Percentiles rank a stretch among this genome's conserved stretches.
phyloP scores from a whole-genome alignment of 2,113 vertebrate species.

The Psittacula cyanocephala region DNA sequence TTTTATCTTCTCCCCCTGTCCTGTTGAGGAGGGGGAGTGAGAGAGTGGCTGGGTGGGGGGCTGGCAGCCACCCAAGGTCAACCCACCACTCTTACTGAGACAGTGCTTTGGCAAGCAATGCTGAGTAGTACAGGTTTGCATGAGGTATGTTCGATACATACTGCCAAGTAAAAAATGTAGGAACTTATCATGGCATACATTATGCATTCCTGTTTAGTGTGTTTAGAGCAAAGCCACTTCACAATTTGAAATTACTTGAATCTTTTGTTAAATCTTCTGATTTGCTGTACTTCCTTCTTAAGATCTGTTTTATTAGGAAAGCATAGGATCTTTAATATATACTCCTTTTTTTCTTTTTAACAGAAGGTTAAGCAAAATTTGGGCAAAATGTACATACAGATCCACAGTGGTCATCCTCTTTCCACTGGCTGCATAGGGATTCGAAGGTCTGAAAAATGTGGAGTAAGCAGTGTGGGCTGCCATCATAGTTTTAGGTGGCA shows the following conservation, averaged over 20 bases:
- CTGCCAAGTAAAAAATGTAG: neutral
- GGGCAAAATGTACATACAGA: neutral
- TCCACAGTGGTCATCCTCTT: neutral
- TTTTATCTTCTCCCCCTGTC: neutral
- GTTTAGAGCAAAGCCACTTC: neutral
- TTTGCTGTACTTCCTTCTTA: neutral
- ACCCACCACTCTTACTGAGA: rapidly evolving
- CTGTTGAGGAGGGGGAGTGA: neutral
- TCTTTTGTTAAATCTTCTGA: neutral
- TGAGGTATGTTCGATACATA: neutral
- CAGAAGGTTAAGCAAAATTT: neutral
- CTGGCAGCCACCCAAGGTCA: neutral
- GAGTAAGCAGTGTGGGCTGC: neutral
- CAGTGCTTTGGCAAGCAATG: neutral
- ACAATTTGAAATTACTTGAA: neutral
- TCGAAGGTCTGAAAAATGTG: neutral
- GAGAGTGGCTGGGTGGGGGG: neutral
- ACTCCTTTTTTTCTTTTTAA: neutral
- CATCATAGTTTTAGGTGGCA: neutral
- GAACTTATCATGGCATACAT: neutral
- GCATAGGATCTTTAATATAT: neutral
- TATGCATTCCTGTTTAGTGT: neutral
- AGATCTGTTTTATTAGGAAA: neutral
- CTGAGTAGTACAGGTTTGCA: neutral
- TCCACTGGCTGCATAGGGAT: neutral